Evolutionary conservation across 2,888 invertebrate species (phyloP).

Genomic region (Pristionchus entomophagus): DNA sequence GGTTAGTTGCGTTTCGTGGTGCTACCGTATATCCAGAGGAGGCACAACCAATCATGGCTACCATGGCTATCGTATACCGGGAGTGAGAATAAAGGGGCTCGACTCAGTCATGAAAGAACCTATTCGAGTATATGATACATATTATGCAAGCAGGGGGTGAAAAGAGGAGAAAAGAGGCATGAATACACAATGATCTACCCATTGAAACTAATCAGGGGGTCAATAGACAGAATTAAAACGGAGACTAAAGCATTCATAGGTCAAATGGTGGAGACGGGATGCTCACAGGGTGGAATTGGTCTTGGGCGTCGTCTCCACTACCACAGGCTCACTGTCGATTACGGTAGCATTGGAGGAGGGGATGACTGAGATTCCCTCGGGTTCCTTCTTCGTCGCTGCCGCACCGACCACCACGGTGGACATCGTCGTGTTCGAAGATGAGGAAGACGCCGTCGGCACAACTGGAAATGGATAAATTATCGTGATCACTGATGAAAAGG

Average conservation of each 20-base stretch:
- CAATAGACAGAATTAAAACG: neutral
- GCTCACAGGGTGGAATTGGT: conserved; percentile 17
- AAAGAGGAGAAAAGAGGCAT: neutral
- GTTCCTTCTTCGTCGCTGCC: conserved; percentile 1
- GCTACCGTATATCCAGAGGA: conserved; percentile 10
- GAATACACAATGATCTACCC: neutral
- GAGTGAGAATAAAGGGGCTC: neutral
- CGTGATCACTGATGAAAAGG: too few species aligned
- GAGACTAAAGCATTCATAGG: conserved; percentile 23
- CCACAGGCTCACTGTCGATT: neutral
- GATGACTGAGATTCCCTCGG: neutral
- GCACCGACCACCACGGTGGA: too few species aligned
- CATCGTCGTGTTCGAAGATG: neutral
- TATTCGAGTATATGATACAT: conserved; percentile 30
- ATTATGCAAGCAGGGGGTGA: conserved; percentile 16
- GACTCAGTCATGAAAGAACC: conserved; percentile 30
- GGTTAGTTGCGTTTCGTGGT: conserved; percentile 22
- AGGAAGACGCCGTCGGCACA: neutral
- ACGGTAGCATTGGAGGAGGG: neutral
- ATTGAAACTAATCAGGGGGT: conserved; percentile 2
- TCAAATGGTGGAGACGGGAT: neutral
- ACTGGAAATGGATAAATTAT: neutral
- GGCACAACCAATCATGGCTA: conserved; percentile 16
- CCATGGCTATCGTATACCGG: neutral
- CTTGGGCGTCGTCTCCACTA: neutral